Evolutionary conservation across 2,888 invertebrate species (phyloP).

Genomic region (Drosophila vallismaia): DNA sequence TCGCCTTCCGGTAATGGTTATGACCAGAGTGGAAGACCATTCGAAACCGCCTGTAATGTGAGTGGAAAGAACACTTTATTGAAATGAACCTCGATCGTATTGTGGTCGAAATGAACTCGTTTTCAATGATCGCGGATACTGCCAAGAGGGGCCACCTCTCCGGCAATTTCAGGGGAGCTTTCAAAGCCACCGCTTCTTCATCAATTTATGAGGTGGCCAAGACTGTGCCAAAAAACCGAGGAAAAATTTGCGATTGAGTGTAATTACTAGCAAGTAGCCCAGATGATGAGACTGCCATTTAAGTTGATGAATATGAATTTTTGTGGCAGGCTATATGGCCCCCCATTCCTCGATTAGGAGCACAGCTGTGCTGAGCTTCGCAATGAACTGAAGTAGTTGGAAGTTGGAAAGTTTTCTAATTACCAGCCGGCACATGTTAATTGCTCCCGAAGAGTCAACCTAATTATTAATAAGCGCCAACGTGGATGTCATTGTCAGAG

Average conservation of each 20-base stretch:
- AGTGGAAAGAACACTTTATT: conserved; percentile 65
- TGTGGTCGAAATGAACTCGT: conserved; percentile 72
- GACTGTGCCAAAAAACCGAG: conserved; percentile 73
- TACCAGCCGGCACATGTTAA: conserved; percentile 51
- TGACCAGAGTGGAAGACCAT: conserved; percentile 34
- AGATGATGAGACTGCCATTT: conserved; percentile 58
- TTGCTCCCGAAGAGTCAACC: conserved; percentile 55
- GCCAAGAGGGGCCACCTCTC: conserved; percentile 17
- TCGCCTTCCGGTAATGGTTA: conserved; percentile 72
- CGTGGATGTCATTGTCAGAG: conserved; percentile 67
- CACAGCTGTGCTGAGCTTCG: conserved; percentile 11
- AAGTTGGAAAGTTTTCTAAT: conserved; percentile 72
- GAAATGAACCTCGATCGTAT: conserved; percentile 70
- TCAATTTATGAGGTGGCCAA: conserved; percentile 73
- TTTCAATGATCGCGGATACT: conserved; percentile 43
- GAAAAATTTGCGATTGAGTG: conserved; percentile 42
- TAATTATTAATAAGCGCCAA: conserved; percentile 77
- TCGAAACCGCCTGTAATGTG: conserved; percentile 39
- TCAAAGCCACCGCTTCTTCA: conserved; percentile 61
- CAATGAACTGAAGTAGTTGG: conserved; percentile 31
- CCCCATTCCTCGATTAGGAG: conserved; percentile 4
- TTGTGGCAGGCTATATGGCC: conserved; percentile 58
- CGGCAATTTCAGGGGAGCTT: conserved; percentile 53
- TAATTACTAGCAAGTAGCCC: conserved; percentile 64
- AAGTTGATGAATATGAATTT: conserved; percentile 68